A percentile compares a stretch with the other conserved stretches of the same genome.
These are phyloP conservation scores for Mallotus villosus DNA, from an alignment of 2,797 vertebrate genomes.

Conservation along the genomic window DNA sequence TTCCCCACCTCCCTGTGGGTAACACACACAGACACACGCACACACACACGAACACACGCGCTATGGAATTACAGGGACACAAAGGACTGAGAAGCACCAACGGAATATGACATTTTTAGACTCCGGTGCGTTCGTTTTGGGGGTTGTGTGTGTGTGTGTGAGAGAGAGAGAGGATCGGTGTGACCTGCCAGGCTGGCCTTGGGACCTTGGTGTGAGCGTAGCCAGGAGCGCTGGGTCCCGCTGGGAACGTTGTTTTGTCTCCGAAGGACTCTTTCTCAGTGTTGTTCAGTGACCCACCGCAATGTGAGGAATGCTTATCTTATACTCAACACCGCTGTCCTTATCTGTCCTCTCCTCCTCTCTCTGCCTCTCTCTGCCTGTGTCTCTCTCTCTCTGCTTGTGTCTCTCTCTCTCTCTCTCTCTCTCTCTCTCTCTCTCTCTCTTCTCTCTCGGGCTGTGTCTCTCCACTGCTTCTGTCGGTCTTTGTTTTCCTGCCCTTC, in stretches of 20 bases:
- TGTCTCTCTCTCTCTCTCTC: neutral
- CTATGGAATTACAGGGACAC: too few species aligned
- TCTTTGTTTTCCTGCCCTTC: neutral
- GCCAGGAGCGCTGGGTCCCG: slow-evolving; percentile 16
- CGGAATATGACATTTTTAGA: neutral
- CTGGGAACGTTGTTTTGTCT: slow-evolving; percentile 27
- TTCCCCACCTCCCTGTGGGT: slow-evolving; percentile 49
- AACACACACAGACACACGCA: slow-evolving; percentile 20
- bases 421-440: neutral
- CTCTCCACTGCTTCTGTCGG: neutral
- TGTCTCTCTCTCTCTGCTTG: neutral
- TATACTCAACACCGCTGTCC: slow-evolving; percentile 43
- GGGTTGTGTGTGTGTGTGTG: neutral
- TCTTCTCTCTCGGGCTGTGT: neutral
- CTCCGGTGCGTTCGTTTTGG: neutral
- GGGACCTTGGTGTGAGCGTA: slow-evolving; percentile 23
- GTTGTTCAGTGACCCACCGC: slow-evolving; percentile 43
- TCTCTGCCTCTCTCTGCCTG: neutral
- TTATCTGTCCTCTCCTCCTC: slow-evolving; percentile 35
- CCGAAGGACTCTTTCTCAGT: slow-evolving; percentile 13
- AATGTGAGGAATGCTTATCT: slow-evolving; percentile 71
- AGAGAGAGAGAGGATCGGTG: slow-evolving; percentile 16
- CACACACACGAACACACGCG: too few species aligned
- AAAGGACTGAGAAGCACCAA: neutral
- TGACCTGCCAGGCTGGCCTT: slow-evolving; percentile 14